These are phyloP conservation scores for Tetranychus piercei DNA, from an alignment of 2,888 invertebrate species.

Conservation along the genomic window DNA sequence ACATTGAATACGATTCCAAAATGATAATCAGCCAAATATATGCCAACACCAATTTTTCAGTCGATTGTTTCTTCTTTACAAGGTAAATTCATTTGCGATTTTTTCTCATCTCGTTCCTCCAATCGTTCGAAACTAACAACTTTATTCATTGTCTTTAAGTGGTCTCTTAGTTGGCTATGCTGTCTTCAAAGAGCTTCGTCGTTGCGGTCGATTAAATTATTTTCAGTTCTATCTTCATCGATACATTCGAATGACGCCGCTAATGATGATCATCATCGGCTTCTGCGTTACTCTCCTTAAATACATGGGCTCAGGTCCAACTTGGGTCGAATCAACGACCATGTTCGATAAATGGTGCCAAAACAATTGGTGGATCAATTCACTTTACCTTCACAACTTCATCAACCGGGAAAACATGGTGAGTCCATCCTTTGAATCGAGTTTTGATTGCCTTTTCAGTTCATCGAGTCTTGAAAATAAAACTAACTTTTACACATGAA, in stretches of 20 bases:
- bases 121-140: not conserved
- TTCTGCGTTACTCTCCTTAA: constrained; percentile 30
- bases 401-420: constrained; percentile 27
- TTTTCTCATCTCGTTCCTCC: not conserved
- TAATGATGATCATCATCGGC: constrained; percentile 31
- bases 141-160: constrained; percentile 26
- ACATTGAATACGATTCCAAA: constrained; percentile 27
- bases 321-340: constrained; percentile 29
- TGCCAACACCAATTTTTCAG: constrained; percentile 30
- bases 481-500: not conserved
- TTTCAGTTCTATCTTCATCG: constrained; percentile 30
- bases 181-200: constrained; percentile 20
- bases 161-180: constrained; percentile 31
- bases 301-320: constrained; percentile 32
- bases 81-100: constrained; percentile 26
- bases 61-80: constrained; percentile 31
- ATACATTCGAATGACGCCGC: constrained; percentile 32
- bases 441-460: no score
- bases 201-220: constrained; percentile 23
- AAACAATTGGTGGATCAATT: constrained; percentile 27
- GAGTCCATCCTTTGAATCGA: constrained; percentile 23
- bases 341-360: constrained; percentile 27
- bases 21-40: constrained; percentile 29
- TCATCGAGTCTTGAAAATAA: not conserved
- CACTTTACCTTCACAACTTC: constrained; percentile 27